phyloP scores from a whole-genome alignment of 2,888 invertebrate species.

The Pasiphila rectangulata region DNA sequence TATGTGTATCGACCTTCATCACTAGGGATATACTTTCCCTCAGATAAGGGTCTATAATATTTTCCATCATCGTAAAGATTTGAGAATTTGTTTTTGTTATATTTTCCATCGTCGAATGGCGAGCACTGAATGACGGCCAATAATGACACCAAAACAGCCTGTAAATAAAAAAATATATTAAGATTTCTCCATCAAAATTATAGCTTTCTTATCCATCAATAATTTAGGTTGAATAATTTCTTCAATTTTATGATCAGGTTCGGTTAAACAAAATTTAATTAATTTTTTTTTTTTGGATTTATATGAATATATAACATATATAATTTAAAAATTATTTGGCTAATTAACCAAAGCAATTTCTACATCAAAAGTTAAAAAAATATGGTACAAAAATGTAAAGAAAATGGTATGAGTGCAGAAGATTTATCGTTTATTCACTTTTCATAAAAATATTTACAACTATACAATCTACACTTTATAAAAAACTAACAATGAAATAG shows the following conservation, averaged over 20 bases:
- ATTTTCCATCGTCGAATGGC: conserved; percentile 61
- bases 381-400: too few relatives aligned
- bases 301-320: too few relatives aligned
- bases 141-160: conserved; percentile 51
- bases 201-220: background rate
- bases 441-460: background rate
- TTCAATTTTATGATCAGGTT: too few relatives aligned
- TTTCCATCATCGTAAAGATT: conserved; percentile 63
- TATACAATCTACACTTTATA: background rate
- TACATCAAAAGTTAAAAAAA: too few relatives aligned
- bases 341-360: too few relatives aligned
- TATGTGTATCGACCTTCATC: conserved; percentile 79
- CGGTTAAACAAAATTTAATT: too few relatives aligned
- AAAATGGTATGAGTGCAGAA: too few relatives aligned
- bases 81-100: conserved; percentile 55
- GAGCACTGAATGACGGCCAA: conserved; percentile 49
- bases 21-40: conserved; percentile 78
- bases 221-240: too few relatives aligned
- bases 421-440: too few relatives aligned
- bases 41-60: conserved; percentile 63
- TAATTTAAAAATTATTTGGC: too few relatives aligned
- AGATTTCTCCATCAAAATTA: background rate
- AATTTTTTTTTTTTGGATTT: too few relatives aligned
- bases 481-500: background rate
- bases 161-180: conserved; percentile 36